Conservation (phyloP, 2,888 invertebrate species). For the Serrognathus titanus region DNA sequence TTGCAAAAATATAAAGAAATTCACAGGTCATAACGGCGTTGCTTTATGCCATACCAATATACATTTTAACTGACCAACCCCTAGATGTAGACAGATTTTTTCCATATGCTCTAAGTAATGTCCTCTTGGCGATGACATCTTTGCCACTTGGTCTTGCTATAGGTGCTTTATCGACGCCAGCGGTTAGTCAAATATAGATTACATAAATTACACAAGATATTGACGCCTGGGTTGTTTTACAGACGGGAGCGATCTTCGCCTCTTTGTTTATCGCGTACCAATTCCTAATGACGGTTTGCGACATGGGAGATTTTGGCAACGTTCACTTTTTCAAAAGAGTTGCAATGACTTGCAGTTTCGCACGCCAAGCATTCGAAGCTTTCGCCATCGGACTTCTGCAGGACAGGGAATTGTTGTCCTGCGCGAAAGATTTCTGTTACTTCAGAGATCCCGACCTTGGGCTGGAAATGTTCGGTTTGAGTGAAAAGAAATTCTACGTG, state of each 20-base stretch:
- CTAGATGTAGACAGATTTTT: too few species aligned
- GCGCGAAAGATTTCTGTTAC: constrained; percentile 19
- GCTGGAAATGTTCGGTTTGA: constrained; percentile 20
- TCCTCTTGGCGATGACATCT: too few species aligned
- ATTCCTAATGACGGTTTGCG: constrained; percentile 58
- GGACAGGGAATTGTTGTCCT: constrained; percentile 5
- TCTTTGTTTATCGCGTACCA: constrained; percentile 57
- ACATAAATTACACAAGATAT: too few species aligned
- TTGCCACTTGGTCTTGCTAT: too few species aligned
- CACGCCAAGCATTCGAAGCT: constrained; percentile 68
- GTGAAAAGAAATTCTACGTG: background rate
- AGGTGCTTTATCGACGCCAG: too few species aligned
- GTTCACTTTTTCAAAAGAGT: constrained; percentile 55
- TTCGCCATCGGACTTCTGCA: constrained; percentile 1
- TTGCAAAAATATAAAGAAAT: too few species aligned
- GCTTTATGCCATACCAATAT: too few species aligned
- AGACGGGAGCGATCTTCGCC: constrained; percentile 61
- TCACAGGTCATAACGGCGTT: too few species aligned
- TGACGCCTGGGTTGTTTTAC: constrained; percentile 32
- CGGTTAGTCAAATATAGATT: too few species aligned
- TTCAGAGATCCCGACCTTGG: constrained; percentile 20
- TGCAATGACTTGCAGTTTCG: constrained; percentile 59
- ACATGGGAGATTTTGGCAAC: constrained; percentile 58
- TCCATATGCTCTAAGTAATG: too few species aligned
- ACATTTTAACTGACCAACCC: too few species aligned